These are phyloP conservation scores for Strigops habroptila DNA, from an alignment of 2,113 vertebrate species.

Conservation along the genomic window DNA sequence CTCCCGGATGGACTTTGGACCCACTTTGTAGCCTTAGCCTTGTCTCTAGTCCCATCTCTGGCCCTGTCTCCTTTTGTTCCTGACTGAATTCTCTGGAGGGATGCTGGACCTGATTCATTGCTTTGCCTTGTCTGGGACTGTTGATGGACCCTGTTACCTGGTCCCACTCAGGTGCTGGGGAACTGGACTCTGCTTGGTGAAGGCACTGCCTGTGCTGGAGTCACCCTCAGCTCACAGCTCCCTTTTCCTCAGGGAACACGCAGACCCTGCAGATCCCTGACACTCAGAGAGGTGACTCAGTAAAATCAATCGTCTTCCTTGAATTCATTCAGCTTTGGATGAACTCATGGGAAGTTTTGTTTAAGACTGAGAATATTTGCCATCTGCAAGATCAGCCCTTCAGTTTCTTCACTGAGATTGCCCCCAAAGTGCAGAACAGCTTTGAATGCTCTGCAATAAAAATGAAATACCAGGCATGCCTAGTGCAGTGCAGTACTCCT, in stretches of 20 bases:
- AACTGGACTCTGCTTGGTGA: neutral
- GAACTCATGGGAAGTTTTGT: neutral
- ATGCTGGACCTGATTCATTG: neutral
- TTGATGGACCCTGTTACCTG: rapidly evolving
- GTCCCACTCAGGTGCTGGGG: neutral
- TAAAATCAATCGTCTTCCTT: neutral
- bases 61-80: neutral
- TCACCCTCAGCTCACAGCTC: neutral
- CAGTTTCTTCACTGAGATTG: neutral
- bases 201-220: neutral
- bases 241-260: neutral
- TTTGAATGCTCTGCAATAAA: neutral
- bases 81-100: neutral
- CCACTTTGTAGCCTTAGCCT: rapidly evolving
- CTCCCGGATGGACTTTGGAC: neutral
- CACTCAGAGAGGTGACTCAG: rapidly evolving
- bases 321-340: neutral
- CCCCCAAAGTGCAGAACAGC: neutral
- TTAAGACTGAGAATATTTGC: neutral
- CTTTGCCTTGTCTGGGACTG: neutral
- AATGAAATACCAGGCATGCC: neutral
- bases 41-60: neutral
- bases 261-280: neutral
- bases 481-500: neutral
- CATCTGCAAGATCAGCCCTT: neutral